These are phyloP conservation scores for Gastracanthus pulcherrimus DNA, from an alignment of 2,888 invertebrate genomes.

Conservation along the genomic window DNA sequence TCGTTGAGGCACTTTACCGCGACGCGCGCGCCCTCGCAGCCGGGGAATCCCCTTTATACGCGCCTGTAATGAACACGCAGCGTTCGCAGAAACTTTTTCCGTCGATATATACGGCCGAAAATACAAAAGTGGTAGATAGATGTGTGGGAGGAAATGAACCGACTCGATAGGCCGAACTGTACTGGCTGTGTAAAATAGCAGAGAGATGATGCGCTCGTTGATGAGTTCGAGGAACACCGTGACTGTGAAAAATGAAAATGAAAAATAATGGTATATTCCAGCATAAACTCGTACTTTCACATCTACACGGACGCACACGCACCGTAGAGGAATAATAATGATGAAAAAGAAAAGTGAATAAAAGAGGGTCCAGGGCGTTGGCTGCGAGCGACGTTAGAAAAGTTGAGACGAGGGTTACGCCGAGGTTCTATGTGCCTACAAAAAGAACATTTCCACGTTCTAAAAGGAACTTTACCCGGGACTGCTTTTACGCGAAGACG, in stretches of 20 bases:
- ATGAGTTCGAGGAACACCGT: neutral
- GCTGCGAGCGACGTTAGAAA: neutral
- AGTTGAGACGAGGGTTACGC: too few relatives aligned
- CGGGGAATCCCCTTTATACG: neutral
- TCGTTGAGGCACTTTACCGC: constrained; percentile 20
- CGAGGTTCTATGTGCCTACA: too few relatives aligned
- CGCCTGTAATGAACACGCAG: neutral
- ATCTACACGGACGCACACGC: neutral
- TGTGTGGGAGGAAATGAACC: neutral
- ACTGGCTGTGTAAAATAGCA: neutral
- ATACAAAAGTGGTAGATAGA: too few relatives aligned
- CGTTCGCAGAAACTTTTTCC: neutral
- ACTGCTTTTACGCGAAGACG: too few relatives aligned
- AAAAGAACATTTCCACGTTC: too few relatives aligned
- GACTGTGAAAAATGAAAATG: too few relatives aligned
- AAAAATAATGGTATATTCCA: too few relatives aligned
- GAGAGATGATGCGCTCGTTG: neutral
- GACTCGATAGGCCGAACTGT: constrained; percentile 10
- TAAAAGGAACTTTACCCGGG: too few relatives aligned
- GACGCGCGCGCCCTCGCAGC: neutral
- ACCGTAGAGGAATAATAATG: neutral
- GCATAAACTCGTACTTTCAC: neutral
- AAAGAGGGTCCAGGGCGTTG: neutral
- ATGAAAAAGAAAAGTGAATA: neutral
- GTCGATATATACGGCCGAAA: neutral